Evolutionary conservation across 35 echinoderm and acorn worm species (phyloP), one percentile per base, ranked within the genome.

Genomic region (Apostichopus californicus): DNA sequence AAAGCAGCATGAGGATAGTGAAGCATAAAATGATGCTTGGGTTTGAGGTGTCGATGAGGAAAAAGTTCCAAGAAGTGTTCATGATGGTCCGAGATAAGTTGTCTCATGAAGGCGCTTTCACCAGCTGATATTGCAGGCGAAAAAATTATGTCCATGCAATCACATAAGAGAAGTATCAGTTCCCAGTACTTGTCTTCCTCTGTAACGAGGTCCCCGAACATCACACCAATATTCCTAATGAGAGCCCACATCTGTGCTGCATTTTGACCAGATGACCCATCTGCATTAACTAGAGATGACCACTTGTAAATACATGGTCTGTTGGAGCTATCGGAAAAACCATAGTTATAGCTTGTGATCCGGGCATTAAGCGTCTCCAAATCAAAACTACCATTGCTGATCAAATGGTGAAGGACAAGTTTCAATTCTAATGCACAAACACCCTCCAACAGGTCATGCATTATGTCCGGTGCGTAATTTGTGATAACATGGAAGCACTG

Each of bases 1-100:
- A 53, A 57, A 28, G 89, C 89, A 11, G 73, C 79, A 57, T 12
- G 55, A 11, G 87, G 87, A 56, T 94, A 94, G 79, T 94, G 93
- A 57, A 87, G 91, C 87, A 94, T 94, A 58, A 90, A 94, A 55
- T 94, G 93, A 63, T 94, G 93, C 70, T 94, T 94, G 20, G 93
- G 87, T 82, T 94, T 94, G 20, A 94, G 24, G 72, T 94, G 57
- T 14, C 93, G 8, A 0, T 21, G n/a, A 52, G 87, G 87, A 68
- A 81, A 91, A 9, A 94, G 15, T 83, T 94, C 60, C 58, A 94
- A 55, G 56, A 90, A 94, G 20, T 59, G 87, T 18, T 64, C 61
- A 71, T 94, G 93, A 58, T 94, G 93, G 22, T 94, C 93, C 68
- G 55, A 61, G 24, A 91, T 91, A 6, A 94, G 13, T 24, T 91